phyloP scores from a whole-genome alignment of 64 coral and sea anemone species.

The Montipora efflorescens region DNA sequence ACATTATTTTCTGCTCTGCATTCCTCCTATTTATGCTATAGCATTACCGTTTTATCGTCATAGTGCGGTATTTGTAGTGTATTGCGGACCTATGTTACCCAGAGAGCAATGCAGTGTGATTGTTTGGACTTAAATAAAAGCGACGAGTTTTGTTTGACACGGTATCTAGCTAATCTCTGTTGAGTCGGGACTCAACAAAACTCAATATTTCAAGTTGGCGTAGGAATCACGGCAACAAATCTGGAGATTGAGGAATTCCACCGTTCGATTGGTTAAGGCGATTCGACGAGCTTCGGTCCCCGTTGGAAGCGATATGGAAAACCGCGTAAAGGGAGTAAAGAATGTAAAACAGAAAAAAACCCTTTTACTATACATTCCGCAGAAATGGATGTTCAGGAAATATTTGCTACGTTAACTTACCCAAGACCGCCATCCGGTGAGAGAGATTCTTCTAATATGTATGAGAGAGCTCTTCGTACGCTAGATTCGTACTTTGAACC shows the following conservation, averaged over 20 bases:
- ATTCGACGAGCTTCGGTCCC: conserved; percentile 51
- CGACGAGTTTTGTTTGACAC: too few relatives aligned
- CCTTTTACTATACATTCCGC: conserved; percentile 12
- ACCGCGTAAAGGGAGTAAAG: conserved; percentile 39
- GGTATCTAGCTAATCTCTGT: not conserved
- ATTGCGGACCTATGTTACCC: too few relatives aligned
- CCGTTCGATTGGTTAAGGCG: conserved; percentile 31
- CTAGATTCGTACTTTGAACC: not conserved
- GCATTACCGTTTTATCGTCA: too few relatives aligned
- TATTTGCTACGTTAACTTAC: conserved; percentile 13
- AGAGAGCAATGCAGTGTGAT: too few relatives aligned
- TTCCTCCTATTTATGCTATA: too few relatives aligned
- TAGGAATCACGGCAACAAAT: conserved; percentile 16
- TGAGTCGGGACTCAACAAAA: not conserved
- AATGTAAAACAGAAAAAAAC: conserved; percentile 53
- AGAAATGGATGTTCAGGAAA: conserved; percentile 45
- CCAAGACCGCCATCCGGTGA: not conserved
- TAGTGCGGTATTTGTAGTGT: too few relatives aligned
- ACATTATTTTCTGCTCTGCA: too few relatives aligned
- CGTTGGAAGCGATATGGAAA: conserved; percentile 49
- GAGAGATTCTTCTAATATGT: not conserved
- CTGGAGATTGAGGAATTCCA: conserved; percentile 28
- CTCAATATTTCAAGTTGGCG: not conserved
- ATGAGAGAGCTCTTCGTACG: conserved; percentile 21
- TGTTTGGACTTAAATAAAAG: too few relatives aligned